Base-by-base conservation (phyloP, 1,140 invertebrate genomes). In the Zaprionus nigranus region DNA sequence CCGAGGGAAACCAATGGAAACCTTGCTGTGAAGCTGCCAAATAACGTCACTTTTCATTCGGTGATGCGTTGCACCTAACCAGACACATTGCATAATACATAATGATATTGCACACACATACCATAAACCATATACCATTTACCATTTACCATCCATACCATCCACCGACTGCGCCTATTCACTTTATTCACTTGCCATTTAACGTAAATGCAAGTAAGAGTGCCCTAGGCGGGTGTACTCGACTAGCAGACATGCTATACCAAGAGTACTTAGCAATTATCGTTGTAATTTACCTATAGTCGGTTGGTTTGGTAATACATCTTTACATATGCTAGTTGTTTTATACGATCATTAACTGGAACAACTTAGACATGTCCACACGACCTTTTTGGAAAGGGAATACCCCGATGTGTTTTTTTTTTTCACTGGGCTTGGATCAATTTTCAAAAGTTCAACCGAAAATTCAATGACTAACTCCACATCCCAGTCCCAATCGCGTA, bases 361-460 rank as follows among this genome's bases (percentile, higher is more conserved):
- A 28, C 38, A 40, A 13, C 7, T 43, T 43, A n/a, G 5, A n/a
- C n/a, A 2, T 43, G 2, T 15, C 38, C 38, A 43, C 40, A 22
- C 20, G 17, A 20, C 20, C 20, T 22, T 49, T 22, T 20, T 12
- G 20, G 3, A 3, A 3, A 1, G 20, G n/a, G 40, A 17, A 43
- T 43, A 43, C 40, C n/a, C 40, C n/a, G 5, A 7, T 43, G 6
- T 9, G n/a, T 2, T 7, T 17, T 43, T 17, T 17, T 7, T 22
- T n/a, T n/a, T 17, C 40, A 22, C 20, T 22, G 46, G 17, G 46
- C 46, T 22, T 22, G 1, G 46, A 40, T 12, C 68, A 56, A 79
- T 75, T 69, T 80, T 63, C 24, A 63, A 82, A 82, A 82, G 75
- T 82, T 78, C 75, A 82, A 71, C 75, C 72, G 58, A 82, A 43